Percentiles rank a stretch among this genome's conserved stretches.
phyloP scores from a whole-genome alignment of 2,797 vertebrate species.

The Lates japonicus region DNA sequence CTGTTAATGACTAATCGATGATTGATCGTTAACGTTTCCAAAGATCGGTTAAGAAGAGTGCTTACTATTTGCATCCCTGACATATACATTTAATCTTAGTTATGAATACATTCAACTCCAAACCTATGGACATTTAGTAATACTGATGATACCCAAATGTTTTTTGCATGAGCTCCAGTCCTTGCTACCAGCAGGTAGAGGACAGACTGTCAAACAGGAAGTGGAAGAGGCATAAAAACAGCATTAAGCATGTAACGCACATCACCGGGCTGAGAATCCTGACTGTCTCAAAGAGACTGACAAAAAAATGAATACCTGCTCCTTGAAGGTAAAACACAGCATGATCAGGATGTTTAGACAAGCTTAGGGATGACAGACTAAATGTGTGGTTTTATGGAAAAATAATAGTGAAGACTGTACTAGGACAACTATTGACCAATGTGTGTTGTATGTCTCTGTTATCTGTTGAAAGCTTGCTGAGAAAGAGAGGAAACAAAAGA shows the following conservation, averaged over 20 bases:
- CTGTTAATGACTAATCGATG: too few relatives aligned
- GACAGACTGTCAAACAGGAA: too few relatives aligned
- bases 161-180: too few relatives aligned
- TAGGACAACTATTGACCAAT: not conserved
- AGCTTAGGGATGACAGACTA: not conserved
- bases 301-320: not conserved
- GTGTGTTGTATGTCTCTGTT: slow-evolving; percentile 2
- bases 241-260: not conserved
- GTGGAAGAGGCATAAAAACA: not conserved
- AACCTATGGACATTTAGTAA: too few relatives aligned
- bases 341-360: not conserved
- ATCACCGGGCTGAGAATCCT: not conserved
- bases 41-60: too few relatives aligned
- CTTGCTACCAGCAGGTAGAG: too few relatives aligned
- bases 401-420: not conserved
- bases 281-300: not conserved
- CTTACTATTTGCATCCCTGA: too few relatives aligned
- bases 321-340: slow-evolving; percentile 11
- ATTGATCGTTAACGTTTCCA: too few relatives aligned
- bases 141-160: too few relatives aligned
- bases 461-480: not conserved
- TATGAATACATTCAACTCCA: too few relatives aligned
- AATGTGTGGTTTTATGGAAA: not conserved
- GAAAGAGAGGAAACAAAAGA: not conserved
- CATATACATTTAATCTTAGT: too few relatives aligned